phyloP scores from a whole-genome alignment of 2,113 vertebrate species.

The Podarcis raffonei region DNA sequence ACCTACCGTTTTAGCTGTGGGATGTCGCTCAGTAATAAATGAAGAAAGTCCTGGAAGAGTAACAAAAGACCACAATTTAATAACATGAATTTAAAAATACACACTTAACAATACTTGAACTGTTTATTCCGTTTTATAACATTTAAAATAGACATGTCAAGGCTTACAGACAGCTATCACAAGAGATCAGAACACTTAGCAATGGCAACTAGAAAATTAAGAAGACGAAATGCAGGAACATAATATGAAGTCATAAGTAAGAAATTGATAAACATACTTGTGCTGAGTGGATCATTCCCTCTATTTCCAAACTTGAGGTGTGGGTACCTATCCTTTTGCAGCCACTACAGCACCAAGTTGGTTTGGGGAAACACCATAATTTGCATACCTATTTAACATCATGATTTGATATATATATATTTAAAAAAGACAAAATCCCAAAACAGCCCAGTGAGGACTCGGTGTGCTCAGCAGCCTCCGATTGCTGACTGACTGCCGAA shows the following conservation, averaged over 20 bases:
- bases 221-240: neutral
- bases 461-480: too few relatives aligned
- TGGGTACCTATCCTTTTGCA: neutral
- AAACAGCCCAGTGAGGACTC: too few relatives aligned
- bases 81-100: constrained; percentile 31
- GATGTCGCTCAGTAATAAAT: constrained; percentile 85
- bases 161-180: neutral
- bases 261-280: neutral
- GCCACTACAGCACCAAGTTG: neutral
- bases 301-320: neutral
- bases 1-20: constrained; percentile 86
- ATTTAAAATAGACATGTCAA: neutral
- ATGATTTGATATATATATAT: too few relatives aligned
- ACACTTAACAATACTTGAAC: constrained; percentile 33
- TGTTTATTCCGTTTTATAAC: neutral
- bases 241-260: neutral
- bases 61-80: constrained; percentile 56
- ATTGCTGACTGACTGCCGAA: too few relatives aligned
- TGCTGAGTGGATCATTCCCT: neutral
- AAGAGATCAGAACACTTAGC: neutral
- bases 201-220: neutral
- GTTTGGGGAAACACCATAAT: neutral
- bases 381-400: neutral
- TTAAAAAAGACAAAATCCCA: too few relatives aligned
- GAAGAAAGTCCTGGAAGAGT: constrained; percentile 90